Evolutionary conservation across 1,140 invertebrate species (phyloP), one percentile per base, ranked within the genome.

Genomic region (Stegodyphus dumicola): DNA sequence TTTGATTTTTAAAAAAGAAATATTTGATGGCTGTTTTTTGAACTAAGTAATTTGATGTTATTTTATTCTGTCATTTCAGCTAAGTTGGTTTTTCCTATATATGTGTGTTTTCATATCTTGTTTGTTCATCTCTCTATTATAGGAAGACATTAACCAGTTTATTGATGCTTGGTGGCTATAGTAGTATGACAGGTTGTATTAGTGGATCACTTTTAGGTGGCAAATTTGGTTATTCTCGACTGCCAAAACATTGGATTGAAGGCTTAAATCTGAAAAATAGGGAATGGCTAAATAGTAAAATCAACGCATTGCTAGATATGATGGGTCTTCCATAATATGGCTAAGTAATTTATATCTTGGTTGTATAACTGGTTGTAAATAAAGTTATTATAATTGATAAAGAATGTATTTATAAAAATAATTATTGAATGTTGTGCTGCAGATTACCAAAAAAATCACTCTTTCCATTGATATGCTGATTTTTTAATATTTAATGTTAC

Each of bases 221-320:
- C 86, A 88, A 88, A 52, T 69, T 88, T 49, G 91, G 91, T 17
- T 91, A 89, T 81, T 87, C 88, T 7, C 75, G 86, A 15, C 88
- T 91, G 2, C 90, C 90, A 9, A 86, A 77, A 52, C 69, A 87
- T 13, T 91, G 89, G 90, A 78, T 91, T 10, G 74, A 87, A 6
- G 89, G 87, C 10, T 87, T 91, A 0, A 86, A 88, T 9, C 87
- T 86, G n/a, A 88, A 88, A 77, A 89, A 90, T 75, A 88, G 87
- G n/a, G 64, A 88, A 0, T 90, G 89, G 89, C 86, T 91, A 1
- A 91, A 90, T 87, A 52, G 80, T 0, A 90, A 89, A 87, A 88
- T 91, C 17, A 91, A 91, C 86, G 79, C 86, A 66, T 84, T 91
- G 9, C 86, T 91, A 7, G 91, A 91, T 84, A 91, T 91, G 88